Percentiles rank a stretch among this genome's conserved stretches.
Evolutionary conservation across 2,113 vertebrate species (phyloP).

Genomic region (Laticauda colubrina): DNA sequence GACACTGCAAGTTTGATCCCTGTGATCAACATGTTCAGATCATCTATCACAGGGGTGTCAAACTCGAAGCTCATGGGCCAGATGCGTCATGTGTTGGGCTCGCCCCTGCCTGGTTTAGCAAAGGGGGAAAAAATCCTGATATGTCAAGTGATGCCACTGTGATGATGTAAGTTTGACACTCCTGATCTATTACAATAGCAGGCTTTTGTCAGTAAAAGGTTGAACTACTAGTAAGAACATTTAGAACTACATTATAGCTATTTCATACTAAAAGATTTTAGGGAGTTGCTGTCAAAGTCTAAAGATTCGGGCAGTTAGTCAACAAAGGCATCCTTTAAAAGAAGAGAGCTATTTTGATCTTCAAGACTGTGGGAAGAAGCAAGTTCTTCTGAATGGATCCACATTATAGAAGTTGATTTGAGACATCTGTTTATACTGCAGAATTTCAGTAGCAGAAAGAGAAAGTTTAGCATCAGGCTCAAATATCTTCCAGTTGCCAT

Average conservation of each 20-base stretch:
- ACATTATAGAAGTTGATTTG: background rate
- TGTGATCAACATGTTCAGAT: background rate
- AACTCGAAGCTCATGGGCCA: no score
- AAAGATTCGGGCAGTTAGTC: background rate
- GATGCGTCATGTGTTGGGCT: no score
- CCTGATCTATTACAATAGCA: background rate
- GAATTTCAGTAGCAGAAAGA: background rate
- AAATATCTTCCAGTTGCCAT: constrained; percentile 8
- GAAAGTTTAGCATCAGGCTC: constrained; percentile 2
- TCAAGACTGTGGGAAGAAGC: background rate
- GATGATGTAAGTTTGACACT: no score
- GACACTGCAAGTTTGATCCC: no score
- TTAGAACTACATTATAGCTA: background rate
- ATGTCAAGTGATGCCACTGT: no score
- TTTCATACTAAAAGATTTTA: background rate
- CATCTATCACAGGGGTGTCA: background rate
- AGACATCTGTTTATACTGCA: background rate
- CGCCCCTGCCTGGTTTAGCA: no score
- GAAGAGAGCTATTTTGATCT: background rate
- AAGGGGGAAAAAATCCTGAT: no score
- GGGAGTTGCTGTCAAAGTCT: background rate
- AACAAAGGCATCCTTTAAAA: background rate
- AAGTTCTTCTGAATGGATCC: background rate
- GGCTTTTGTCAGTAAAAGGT: background rate
- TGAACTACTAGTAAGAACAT: background rate